Conservation (phyloP, 2,888 invertebrate species). For the Lasioglossum zephyrum region DNA sequence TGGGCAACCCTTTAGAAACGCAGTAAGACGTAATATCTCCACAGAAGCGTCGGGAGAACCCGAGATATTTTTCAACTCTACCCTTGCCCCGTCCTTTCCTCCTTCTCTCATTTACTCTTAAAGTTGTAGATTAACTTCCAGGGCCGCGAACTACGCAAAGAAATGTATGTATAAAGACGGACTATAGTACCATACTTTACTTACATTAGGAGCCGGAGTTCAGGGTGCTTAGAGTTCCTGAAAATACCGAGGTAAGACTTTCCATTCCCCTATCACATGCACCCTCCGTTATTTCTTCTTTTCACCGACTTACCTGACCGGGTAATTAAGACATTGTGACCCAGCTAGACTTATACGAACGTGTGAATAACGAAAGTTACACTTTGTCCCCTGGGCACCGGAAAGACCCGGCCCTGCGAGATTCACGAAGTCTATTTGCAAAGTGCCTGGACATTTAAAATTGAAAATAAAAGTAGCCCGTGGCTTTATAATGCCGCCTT, state of each 20-base stretch:
- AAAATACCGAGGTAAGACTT: slow-evolving; percentile 45
- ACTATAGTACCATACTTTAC: slow-evolving; percentile 49
- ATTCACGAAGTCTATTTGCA: neutral
- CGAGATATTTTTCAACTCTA: slow-evolving; percentile 37
- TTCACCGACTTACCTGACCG: slow-evolving; percentile 46
- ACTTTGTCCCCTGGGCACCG: slow-evolving; percentile 5
- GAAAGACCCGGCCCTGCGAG: neutral
- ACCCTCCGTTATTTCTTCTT: slow-evolving; percentile 21
- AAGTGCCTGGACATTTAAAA: neutral
- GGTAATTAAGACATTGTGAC: slow-evolving; percentile 55
- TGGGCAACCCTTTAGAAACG: neutral
- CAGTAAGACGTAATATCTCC: slow-evolving; percentile 29
- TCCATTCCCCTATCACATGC: slow-evolving; percentile 27
- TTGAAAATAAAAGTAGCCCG: neutral
- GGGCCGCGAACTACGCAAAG: slow-evolving; percentile 46
- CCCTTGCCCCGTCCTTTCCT: slow-evolving; percentile 14
- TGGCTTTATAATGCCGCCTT: neutral
- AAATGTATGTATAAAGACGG: slow-evolving; percentile 26
- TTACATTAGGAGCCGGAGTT: slow-evolving; percentile 33
- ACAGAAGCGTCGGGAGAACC: neutral
- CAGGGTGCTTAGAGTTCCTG: slow-evolving; percentile 49
- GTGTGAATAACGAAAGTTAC: slow-evolving; percentile 38
- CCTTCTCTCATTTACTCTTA: slow-evolving; percentile 42
- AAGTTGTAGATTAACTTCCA: slow-evolving; percentile 52
- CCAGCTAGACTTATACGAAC: neutral